These are phyloP conservation scores for Brenthis ino DNA, from an alignment of 2,888 invertebrate species.

Conservation along the genomic window DNA sequence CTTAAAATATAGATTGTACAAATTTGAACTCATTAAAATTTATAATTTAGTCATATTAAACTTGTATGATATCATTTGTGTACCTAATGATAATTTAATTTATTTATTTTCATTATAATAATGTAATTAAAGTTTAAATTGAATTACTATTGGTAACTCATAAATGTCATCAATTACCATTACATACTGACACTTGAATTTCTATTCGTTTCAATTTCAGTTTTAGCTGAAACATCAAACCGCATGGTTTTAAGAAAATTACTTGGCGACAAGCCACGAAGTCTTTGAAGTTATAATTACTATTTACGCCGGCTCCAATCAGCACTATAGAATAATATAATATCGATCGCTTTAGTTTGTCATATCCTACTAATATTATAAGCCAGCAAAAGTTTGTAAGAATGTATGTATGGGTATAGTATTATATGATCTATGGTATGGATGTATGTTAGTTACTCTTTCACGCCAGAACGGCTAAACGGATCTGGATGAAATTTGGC, in stretches of 20 bases:
- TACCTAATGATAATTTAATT: neutral
- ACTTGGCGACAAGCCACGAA: constrained; percentile 32
- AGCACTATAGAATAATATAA: neutral
- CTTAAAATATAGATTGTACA: too few species aligned
- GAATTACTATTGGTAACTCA: neutral
- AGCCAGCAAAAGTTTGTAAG: too few species aligned
- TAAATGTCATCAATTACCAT: neutral
- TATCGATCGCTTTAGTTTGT: neutral
- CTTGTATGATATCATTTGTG: too few species aligned
- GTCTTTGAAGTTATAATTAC: constrained; percentile 2
- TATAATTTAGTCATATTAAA: too few species aligned
- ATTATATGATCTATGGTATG: too few species aligned
- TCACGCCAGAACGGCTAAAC: too few species aligned
- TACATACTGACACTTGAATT: neutral
- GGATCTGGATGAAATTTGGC: too few species aligned
- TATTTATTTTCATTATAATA: neutral
- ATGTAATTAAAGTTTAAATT: neutral
- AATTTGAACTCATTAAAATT: too few species aligned
- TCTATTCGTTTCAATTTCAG: neutral
- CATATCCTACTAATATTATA: too few species aligned
- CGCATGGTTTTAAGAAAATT: constrained; percentile 6
- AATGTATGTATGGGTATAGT: too few species aligned
- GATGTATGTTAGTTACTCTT: too few species aligned
- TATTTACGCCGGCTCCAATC: neutral
- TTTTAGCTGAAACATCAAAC: neutral